A percentile compares a stretch with the other conserved stretches of the same genome.
Conservation (phyloP, 2,888 invertebrate genomes). For the Leptopilina syphax region DNA sequence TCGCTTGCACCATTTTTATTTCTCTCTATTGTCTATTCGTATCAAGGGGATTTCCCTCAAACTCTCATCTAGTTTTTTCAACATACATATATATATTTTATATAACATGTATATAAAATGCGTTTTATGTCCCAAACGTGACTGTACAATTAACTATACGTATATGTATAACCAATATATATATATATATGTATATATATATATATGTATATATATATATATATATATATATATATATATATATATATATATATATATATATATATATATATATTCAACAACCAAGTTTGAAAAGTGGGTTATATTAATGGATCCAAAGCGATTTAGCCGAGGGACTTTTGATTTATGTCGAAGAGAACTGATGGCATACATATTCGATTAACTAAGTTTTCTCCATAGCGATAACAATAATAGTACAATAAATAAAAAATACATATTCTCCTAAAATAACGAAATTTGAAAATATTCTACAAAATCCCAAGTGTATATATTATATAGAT, state of each 20-base stretch:
- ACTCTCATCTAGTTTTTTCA: background rate
- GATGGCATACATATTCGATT: background rate
- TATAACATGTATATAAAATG: background rate
- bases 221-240: background rate
- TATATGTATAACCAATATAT: slow-evolving; percentile 47
- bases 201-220: too few relatives aligned
- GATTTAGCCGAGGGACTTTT: slow-evolving; percentile 39
- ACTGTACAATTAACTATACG: slow-evolving; percentile 60
- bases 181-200: too few relatives aligned
- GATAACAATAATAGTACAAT: background rate
- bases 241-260: too few relatives aligned
- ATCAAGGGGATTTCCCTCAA: slow-evolving; percentile 22
- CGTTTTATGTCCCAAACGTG: slow-evolving; percentile 54
- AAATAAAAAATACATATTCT: background rate
- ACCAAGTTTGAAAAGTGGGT: slow-evolving; percentile 59
- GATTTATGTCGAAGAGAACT: slow-evolving; percentile 46
- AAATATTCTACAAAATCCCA: background rate
- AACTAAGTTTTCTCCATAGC: background rate
- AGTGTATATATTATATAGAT: too few relatives aligned
- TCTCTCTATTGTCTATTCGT: slow-evolving; percentile 18
- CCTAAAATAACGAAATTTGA: background rate
- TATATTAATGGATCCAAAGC: slow-evolving; percentile 51
- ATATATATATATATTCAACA: slow-evolving; percentile 34
- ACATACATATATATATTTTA: too few relatives aligned
- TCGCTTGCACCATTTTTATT: background rate